These are phyloP conservation scores for Odontamblyopus lacepedii DNA, from an alignment of 2,797 vertebrate species.

Conservation along the genomic window DNA sequence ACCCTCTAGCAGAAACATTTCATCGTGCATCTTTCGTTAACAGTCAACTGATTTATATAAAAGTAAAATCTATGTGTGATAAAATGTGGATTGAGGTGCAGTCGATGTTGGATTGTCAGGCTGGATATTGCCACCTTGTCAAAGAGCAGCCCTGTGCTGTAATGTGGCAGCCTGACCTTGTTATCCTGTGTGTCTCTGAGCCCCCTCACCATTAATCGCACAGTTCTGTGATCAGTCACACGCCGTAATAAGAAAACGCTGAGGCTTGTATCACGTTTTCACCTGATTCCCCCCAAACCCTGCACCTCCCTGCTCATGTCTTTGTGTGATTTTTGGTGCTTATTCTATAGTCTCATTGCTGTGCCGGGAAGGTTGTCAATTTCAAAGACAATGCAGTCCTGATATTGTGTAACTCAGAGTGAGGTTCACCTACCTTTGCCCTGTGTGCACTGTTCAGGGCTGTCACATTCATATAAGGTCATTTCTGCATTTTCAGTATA, in stretches of 20 bases:
- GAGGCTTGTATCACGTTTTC: constrained; percentile 37
- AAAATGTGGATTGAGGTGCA: constrained; percentile 3
- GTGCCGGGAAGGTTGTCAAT: not conserved
- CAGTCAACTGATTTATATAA: too few species aligned
- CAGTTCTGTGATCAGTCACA: constrained; percentile 60
- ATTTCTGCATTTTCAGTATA: not conserved
- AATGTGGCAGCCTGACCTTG: constrained; percentile 54
- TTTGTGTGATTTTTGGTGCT: constrained; percentile 26
- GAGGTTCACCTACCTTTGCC: too few species aligned
- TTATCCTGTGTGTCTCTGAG: constrained; percentile 42
- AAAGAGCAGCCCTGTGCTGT: constrained; percentile 31
- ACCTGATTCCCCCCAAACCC: constrained; percentile 24
- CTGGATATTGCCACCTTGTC: constrained; percentile 26
- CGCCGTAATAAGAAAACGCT: constrained; percentile 50
- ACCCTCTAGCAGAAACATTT: too few species aligned
- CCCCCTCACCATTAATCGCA: constrained; percentile 53
- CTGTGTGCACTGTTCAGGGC: not conserved
- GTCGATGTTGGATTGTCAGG: constrained; percentile 18
- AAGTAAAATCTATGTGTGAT: too few species aligned
- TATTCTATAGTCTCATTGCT: constrained; percentile 32
- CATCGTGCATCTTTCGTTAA: too few species aligned
- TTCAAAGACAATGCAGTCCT: constrained; percentile 17
- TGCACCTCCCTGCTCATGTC: constrained; percentile 13
- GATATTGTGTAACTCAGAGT: constrained; percentile 11
- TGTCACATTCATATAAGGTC: not conserved